Evolutionary conservation across 2,113 vertebrate species (phyloP).

Genomic region (Holacanthus passer): DNA sequence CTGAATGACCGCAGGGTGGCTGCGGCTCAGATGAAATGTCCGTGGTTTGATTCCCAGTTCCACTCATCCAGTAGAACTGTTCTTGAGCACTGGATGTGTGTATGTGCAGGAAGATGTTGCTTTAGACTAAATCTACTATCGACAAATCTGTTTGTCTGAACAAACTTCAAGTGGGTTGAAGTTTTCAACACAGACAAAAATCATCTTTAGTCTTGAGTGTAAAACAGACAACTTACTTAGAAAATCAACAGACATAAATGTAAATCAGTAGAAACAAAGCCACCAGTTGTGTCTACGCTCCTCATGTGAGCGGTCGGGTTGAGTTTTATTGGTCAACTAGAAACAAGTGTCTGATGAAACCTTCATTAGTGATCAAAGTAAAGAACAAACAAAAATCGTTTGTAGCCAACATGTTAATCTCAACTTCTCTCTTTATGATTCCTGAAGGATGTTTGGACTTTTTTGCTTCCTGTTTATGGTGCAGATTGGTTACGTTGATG

Average conservation of each 20-base stretch:
- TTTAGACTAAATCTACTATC: neutral
- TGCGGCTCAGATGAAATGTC: neutral
- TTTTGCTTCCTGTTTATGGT: too few species aligned
- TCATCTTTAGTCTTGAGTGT: neutral
- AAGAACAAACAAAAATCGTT: neutral
- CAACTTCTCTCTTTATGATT: neutral
- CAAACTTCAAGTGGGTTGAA: too few species aligned
- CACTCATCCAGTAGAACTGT: neutral
- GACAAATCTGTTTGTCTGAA: too few species aligned
- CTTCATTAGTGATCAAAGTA: neutral
- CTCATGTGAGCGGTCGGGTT: too few species aligned
- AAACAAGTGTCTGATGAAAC: neutral
- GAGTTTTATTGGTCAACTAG: neutral
- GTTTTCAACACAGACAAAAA: neutral
- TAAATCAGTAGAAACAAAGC: neutral
- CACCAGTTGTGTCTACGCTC: too few species aligned
- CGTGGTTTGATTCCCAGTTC: neutral
- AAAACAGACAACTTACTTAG: neutral
- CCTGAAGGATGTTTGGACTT: neutral
- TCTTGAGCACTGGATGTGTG: neutral
- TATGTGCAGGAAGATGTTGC: too few species aligned
- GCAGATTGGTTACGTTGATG: neutral
- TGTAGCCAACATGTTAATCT: neutral
- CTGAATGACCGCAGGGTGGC: too few species aligned
- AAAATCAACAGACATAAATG: neutral